Evolutionary conservation across 2,113 vertebrate species (phyloP).

Genomic region (Lampris megalopsis): DNA sequence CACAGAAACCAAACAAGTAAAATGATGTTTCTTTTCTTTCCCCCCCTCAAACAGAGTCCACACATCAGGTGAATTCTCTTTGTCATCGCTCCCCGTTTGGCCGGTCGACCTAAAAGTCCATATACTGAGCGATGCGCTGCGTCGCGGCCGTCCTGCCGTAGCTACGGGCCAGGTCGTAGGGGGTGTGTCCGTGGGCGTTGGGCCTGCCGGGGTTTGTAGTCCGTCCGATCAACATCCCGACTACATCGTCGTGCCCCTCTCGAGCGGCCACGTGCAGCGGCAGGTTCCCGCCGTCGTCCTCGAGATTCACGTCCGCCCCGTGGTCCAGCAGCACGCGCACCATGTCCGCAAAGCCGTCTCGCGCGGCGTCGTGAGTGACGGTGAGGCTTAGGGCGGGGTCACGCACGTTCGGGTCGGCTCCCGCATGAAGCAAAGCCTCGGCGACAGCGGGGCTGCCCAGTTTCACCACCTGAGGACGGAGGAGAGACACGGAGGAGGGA

Average conservation of each 20-base stretch:
- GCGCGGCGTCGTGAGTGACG: slow-evolving; percentile 90
- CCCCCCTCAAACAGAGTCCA: no score
- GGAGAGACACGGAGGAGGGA: neutral
- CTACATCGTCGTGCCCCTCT: slow-evolving; percentile 86
- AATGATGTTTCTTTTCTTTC: no score
- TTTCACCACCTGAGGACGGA: slow-evolving; percentile 86
- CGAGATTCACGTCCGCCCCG: slow-evolving; percentile 86
- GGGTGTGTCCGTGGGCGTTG: slow-evolving; percentile 84
- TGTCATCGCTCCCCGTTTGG: neutral
- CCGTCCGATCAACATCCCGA: slow-evolving; percentile 80
- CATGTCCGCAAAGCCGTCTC: slow-evolving; percentile 89
- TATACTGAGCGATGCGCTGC: slow-evolving; percentile 69
- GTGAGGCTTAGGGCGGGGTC: slow-evolving; percentile 87
- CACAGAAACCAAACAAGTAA: no score
- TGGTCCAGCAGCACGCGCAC: slow-evolving; percentile 83
- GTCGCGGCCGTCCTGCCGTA: slow-evolving; percentile 73
- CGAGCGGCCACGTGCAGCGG: slow-evolving; percentile 90
- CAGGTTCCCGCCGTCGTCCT: slow-evolving; percentile 87
- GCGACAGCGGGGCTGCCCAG: slow-evolving; percentile 85
- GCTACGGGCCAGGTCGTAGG: slow-evolving; percentile 83
- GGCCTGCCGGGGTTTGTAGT: slow-evolving; percentile 74
- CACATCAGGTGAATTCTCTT: no score
- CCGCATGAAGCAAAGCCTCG: slow-evolving; percentile 78
- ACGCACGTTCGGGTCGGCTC: slow-evolving; percentile 86
- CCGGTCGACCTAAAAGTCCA: neutral